Percentiles rank a stretch among this genome's conserved stretches.
These are phyloP conservation scores for Saccopteryx leptura DNA, from an alignment of 2,113 vertebrate species.

Conservation along the genomic window DNA sequence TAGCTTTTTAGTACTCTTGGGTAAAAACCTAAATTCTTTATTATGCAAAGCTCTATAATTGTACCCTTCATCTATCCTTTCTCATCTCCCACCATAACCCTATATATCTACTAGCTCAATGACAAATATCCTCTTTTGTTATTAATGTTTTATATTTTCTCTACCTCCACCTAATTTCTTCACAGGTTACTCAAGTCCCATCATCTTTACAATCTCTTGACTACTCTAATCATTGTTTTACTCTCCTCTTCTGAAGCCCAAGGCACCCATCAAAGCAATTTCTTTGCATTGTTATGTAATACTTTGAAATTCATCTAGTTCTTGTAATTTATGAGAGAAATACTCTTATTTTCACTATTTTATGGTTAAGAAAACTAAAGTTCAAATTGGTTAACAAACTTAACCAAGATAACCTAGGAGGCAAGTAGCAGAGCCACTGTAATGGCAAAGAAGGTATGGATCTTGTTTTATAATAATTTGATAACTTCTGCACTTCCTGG, in stretches of 20 bases:
- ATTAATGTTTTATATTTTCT: background rate
- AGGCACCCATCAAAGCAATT: background rate
- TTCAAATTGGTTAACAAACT: background rate
- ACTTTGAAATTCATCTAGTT: background rate
- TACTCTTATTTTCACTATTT: background rate
- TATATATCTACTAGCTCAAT: background rate
- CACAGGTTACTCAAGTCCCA: background rate
- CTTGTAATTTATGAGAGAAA: background rate
- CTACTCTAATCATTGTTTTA: background rate
- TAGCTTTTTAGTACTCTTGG: background rate
- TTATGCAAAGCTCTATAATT: background rate
- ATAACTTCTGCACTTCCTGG: background rate
- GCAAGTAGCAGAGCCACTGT: background rate
- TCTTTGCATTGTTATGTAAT: background rate
- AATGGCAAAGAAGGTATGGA: background rate
- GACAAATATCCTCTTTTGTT: background rate
- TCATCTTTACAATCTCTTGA: background rate
- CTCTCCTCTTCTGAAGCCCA: background rate
- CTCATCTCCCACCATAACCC: background rate
- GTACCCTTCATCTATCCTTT: background rate
- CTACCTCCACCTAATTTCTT: background rate
- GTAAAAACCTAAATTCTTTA: slow-evolving; percentile 13
- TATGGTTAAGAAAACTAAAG: slow-evolving; percentile 18
- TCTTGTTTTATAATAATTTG: background rate
- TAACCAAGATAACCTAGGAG: background rate